Percentiles rank a stretch among this genome's conserved stretches.
These are phyloP conservation scores for Narcine bancroftii DNA, from an alignment of 2,113 vertebrate genomes.

Conservation along the genomic window DNA sequence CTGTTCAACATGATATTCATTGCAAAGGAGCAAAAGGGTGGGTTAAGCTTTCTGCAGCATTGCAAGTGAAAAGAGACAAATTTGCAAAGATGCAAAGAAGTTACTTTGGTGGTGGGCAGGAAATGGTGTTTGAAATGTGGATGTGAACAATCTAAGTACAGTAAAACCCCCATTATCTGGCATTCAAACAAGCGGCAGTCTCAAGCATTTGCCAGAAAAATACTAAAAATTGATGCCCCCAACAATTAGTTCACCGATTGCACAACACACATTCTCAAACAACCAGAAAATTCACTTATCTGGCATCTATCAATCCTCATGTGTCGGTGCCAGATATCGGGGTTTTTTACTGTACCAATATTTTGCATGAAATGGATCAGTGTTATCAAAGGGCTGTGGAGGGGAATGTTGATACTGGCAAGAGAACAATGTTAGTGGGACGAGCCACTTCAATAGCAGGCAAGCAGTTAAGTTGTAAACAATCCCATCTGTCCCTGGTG, in stretches of 20 bases:
- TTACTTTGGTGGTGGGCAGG: neutral
- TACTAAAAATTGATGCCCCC: too few species aligned
- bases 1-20: neutral
- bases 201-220: too few species aligned
- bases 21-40: neutral
- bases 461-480: neutral
- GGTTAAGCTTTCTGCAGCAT: neutral
- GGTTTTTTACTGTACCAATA: neutral
- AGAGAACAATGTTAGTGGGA: neutral
- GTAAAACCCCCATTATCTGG: too few species aligned
- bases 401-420: neutral
- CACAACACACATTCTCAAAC: too few species aligned
- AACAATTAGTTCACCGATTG: too few species aligned
- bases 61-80: neutral
- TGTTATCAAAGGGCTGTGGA: neutral
- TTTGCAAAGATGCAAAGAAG: neutral
- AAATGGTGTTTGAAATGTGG: neutral
- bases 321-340: too few species aligned
- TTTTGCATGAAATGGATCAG: neutral
- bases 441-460: neutral
- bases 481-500: neutral
- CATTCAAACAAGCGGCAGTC: too few species aligned
- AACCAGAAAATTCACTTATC: too few species aligned
- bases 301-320: too few species aligned
- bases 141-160: neutral